These are phyloP conservation scores for Stenoptilia bipunctidactyla DNA, from an alignment of 2,888 invertebrate species.

Conservation along the genomic window DNA sequence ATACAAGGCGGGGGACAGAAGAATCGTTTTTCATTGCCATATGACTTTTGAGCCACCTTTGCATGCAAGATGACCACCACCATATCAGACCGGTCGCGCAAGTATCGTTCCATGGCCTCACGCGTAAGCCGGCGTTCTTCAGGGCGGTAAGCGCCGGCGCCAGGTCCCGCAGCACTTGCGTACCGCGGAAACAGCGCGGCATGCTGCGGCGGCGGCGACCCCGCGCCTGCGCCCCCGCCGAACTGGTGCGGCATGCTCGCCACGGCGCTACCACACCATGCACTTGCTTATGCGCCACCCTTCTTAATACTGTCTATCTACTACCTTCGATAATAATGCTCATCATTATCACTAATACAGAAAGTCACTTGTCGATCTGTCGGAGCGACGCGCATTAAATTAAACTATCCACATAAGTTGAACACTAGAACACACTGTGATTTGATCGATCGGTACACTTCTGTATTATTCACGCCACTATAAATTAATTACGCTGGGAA, in stretches of 20 bases:
- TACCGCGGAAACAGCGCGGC: slow-evolving; percentile 75
- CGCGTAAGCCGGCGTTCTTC: slow-evolving; percentile 88
- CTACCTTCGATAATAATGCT: background rate
- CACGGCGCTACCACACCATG: slow-evolving; percentile 26
- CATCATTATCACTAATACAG: too few species aligned
- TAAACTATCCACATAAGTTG: background rate
- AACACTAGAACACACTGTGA: slow-evolving; percentile 16
- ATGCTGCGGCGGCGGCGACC: slow-evolving; percentile 74
- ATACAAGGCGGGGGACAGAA: slow-evolving; percentile 99
- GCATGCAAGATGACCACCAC: slow-evolving; percentile 97
- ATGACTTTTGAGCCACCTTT: slow-evolving; percentile 99
- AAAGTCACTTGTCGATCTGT: too few species aligned
- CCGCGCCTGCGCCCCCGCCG: slow-evolving; percentile 79
- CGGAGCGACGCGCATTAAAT: too few species aligned
- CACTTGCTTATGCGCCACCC: background rate
- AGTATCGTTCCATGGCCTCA: slow-evolving; percentile 96
- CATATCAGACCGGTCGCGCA: slow-evolving; percentile 95
- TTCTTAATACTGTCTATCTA: background rate
- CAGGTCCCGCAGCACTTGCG: slow-evolving; percentile 66
- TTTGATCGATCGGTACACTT: slow-evolving; percentile 57
- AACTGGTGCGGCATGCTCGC: slow-evolving; percentile 86
- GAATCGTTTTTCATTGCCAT: slow-evolving; percentile 99
- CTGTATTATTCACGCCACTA: slow-evolving; percentile 60
- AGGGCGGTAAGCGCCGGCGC: slow-evolving; percentile 75
- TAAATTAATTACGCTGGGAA: slow-evolving; percentile 66